These are phyloP conservation scores for Cyanistes caeruleus DNA, from an alignment of 2,113 vertebrate species.

Conservation along the genomic window DNA sequence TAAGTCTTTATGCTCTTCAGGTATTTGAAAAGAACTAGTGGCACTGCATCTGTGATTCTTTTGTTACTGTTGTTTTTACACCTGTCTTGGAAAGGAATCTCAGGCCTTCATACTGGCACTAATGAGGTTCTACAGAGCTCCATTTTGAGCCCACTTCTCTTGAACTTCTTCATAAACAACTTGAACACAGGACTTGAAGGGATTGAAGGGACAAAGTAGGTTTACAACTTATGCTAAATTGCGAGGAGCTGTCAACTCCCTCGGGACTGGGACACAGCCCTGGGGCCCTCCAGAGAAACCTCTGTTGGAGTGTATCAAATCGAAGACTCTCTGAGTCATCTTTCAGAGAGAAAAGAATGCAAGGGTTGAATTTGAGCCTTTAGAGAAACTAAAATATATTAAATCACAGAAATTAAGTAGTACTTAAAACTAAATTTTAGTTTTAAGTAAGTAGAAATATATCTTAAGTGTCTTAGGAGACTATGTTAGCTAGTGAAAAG, in stretches of 20 bases:
- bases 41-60: background rate
- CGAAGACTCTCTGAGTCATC: too few species aligned
- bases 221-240: background rate
- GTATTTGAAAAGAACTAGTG: background rate
- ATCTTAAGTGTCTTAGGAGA: too few species aligned
- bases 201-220: background rate
- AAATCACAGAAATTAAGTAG: too few species aligned
- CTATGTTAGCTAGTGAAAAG: too few species aligned
- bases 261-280: accelerated
- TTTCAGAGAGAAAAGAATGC: too few species aligned
- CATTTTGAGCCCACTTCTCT: background rate
- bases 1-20: background rate
- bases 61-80: background rate
- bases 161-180: background rate
- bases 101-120: background rate
- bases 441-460: too few species aligned
- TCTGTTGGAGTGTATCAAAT: too few species aligned
- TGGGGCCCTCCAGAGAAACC: background rate
- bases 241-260: background rate
- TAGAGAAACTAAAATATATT: too few species aligned
- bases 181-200: background rate
- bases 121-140: background rate
- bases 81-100: background rate
- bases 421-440: too few species aligned
- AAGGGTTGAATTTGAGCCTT: too few species aligned